These are phyloP conservation scores for Drosophila sordidula DNA, from an alignment of 2,888 invertebrate genomes.

Conservation along the genomic window DNA sequence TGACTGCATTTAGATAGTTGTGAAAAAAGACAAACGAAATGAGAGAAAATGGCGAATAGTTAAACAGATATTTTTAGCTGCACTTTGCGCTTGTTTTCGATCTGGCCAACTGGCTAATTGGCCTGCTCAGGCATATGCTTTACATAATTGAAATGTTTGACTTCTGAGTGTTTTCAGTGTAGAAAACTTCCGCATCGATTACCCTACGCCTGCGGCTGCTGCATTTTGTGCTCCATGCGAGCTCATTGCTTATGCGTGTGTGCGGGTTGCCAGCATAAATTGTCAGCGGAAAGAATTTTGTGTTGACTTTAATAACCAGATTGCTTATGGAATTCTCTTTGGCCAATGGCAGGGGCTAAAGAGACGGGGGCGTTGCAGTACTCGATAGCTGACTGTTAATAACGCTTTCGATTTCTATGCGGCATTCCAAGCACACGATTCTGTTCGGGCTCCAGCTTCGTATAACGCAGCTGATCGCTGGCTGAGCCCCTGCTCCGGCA, in stretches of 20 bases:
- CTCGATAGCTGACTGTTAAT: constrained; percentile 22
- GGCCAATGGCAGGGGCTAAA: constrained; percentile 3
- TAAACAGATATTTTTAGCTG: constrained; percentile 12
- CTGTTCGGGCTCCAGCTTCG: constrained; percentile 50
- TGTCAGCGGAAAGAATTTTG: constrained; percentile 57
- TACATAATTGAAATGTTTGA: constrained; percentile 47
- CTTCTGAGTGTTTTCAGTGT: constrained; percentile 34
- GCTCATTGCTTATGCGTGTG: constrained; percentile 67
- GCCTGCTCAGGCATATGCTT: constrained; percentile 3
- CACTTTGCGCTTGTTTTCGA: constrained; percentile 13
- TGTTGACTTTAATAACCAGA: constrained; percentile 63
- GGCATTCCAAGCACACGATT: constrained; percentile 68
- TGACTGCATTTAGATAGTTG: constrained; percentile 28
- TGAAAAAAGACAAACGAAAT: constrained; percentile 36
- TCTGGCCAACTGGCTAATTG: constrained; percentile 3
- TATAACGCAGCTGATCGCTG: constrained; percentile 65
- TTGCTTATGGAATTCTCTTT: constrained; percentile 47
- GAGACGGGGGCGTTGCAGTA: constrained; percentile 1
- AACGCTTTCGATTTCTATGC: constrained; percentile 69
- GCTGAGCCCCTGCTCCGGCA: constrained; percentile 17
- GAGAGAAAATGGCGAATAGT: constrained; percentile 42
- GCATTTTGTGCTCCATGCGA: constrained; percentile 19
- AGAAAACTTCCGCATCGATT: constrained; percentile 56
- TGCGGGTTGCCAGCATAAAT: constrained; percentile 60
- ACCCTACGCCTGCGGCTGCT: background rate